phyloP scores from a whole-genome alignment of 92 coral and sea anemone genomes.

The Porites cylindrica region DNA sequence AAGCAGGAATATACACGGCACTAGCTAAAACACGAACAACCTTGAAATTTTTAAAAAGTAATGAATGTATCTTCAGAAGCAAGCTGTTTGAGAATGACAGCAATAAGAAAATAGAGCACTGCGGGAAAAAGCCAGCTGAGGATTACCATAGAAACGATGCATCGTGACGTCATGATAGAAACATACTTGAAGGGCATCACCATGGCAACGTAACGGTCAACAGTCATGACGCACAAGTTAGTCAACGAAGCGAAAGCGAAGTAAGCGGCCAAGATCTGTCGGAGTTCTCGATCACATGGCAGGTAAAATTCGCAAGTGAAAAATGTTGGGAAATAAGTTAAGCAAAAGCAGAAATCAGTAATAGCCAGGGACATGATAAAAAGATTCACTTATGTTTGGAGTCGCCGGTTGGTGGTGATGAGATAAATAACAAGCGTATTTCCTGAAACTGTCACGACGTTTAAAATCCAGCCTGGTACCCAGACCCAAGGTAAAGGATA shows the following conservation, averaged over 20 bases:
- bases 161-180: background rate
- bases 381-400: background rate
- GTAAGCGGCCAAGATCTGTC: constrained; percentile 23
- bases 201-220: constrained; percentile 31
- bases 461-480: constrained; percentile 22
- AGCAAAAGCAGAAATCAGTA: too few species aligned
- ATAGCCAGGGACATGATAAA: too few species aligned
- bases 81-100: background rate
- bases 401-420: background rate
- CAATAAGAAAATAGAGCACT: background rate
- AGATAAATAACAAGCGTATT: constrained; percentile 23
- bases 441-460: background rate
- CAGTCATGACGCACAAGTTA: constrained; percentile 14
- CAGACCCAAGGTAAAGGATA: constrained; percentile 18
- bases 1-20: background rate
- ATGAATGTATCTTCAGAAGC: background rate
- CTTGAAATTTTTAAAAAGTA: background rate
- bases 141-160: constrained; percentile 22
- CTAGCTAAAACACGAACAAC: constrained; percentile 3
- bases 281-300: constrained; percentile 8
- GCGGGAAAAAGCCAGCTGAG: constrained; percentile 3
- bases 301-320: constrained; percentile 16
- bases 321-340: too few species aligned
- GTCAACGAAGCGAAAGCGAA: constrained; percentile 15
- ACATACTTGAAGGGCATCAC: constrained; percentile 32